Evolutionary conservation across 2,797 vertebrate species (phyloP).

Genomic region (Sebastes steindachneri): DNA sequence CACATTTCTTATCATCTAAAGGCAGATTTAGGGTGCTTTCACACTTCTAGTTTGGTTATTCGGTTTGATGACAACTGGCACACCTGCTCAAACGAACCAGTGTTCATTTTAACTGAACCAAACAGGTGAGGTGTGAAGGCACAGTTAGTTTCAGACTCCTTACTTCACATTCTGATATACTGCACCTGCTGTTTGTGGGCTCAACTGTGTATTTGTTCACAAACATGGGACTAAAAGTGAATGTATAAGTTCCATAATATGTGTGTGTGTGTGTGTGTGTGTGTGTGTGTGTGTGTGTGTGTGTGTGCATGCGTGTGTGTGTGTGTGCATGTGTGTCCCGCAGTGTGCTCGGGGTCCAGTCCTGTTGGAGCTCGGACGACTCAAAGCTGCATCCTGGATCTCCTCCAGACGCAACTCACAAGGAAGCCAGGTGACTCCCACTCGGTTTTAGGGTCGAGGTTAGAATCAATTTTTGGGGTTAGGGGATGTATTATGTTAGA

Average conservation of each 20-base stretch:
- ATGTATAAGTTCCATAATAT: neutral
- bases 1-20: neutral
- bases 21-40: neutral
- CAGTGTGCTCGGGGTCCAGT: conserved; percentile 94
- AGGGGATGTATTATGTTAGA: neutral
- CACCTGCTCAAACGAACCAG: no score
- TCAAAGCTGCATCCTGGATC: conserved; percentile 92
- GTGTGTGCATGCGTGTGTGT: neutral
- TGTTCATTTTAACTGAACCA: neutral
- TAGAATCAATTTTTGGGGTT: neutral
- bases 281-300: no score
- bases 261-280: neutral
- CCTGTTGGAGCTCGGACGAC: conserved; percentile 90
- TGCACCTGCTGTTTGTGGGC: neutral
- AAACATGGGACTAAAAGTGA: neutral
- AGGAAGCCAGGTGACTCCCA: conserved; percentile 86
- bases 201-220: neutral
- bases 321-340: neutral
- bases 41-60: no score
- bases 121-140: neutral
- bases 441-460: neutral
- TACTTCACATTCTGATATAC: neutral
- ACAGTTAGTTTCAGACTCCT: neutral
- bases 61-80: no score
- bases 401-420: conserved; percentile 85